Conservation (phyloP, 2,888 invertebrate species). For the Coenonympha glycerion region DNA sequence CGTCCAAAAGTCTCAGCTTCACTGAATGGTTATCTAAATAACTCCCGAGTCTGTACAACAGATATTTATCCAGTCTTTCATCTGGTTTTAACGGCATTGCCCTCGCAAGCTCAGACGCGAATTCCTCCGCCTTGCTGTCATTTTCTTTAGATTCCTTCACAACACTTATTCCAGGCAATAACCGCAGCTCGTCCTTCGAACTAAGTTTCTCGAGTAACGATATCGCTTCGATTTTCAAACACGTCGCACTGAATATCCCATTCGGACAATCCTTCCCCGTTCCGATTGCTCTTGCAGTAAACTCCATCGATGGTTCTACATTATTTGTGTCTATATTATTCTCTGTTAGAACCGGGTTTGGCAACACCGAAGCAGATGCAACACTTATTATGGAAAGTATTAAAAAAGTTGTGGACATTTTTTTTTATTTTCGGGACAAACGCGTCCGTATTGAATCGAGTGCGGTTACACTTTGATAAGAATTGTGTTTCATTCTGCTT, state of each 20-base stretch:
- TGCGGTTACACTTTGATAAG: slow-evolving; percentile 63
- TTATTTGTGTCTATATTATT: slow-evolving; percentile 43
- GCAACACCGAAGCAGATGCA: slow-evolving; percentile 41
- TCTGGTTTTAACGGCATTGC: slow-evolving; percentile 85
- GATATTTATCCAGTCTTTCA: slow-evolving; percentile 83
- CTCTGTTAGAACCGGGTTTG: too few species aligned
- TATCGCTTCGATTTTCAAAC: slow-evolving; percentile 66
- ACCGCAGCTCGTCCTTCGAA: slow-evolving; percentile 56
- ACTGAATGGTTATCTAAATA: slow-evolving; percentile 85
- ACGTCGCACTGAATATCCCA: slow-evolving; percentile 63
- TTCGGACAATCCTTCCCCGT: slow-evolving; percentile 61
- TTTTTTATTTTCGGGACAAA: slow-evolving; percentile 23
- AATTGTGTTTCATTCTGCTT: slow-evolving; percentile 56
- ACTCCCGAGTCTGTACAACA: slow-evolving; percentile 81
- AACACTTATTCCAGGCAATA: slow-evolving; percentile 77
- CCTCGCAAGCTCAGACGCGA: slow-evolving; percentile 83
- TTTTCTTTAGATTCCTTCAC: slow-evolving; percentile 71
- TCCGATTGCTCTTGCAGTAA: slow-evolving; percentile 48
- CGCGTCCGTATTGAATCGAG: slow-evolving; percentile 53
- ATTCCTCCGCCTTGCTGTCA: slow-evolving; percentile 80
- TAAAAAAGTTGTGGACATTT: slow-evolving; percentile 49
- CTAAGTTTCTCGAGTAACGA: slow-evolving; percentile 60
- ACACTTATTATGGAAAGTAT: slow-evolving; percentile 40
- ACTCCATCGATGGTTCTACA: slow-evolving; percentile 45
- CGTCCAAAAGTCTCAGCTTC: slow-evolving; percentile 81